Base-by-base conservation (phyloP, 2,888 invertebrate genomes). In the Ectobius pallidus region DNA sequence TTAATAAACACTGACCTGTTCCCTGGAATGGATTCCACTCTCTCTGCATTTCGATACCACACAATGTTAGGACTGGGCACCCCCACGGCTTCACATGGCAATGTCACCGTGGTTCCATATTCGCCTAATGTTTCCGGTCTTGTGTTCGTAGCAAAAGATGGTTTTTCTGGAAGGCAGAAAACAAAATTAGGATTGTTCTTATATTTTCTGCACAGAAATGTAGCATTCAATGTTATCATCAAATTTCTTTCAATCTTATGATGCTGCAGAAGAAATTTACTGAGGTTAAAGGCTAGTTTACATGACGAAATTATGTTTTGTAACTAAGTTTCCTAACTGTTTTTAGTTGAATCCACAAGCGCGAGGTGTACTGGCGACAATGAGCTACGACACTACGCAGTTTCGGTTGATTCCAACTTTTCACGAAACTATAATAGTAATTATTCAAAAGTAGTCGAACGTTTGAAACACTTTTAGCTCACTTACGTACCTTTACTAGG, bases 81-180 rank as follows among this genome's bases (percentile, higher is more conserved):
- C 1, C 97, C 98, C 69, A 91, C 89, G 16, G 93, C 94, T 80
- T 94, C 92, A 83, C 98, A 98, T 16, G 93, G 89, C 77, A 98
- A 84, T 72, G 88, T 89, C 20, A 95, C 89, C 70, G 90, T 89
- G 49, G 91, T 89, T 0, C 95, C 94, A 79, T 94, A 95, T 82
- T 96, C 95, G 1, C 92, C 94, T 71, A 92, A 88, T 0, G 93
- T 94, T 83, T 95, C 95, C 0, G 91, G 86, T 78, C 92, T 91
- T 75, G 92, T 84, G 79, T 87, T 90, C 34, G 88, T 88, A 69
- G 90, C 84, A 82, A 95, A 94, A 34, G 88, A 85, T 18, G 95
- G 96, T 79, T 93, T 92, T 81, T 95, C 95, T 82, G 80, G 39
- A 78, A 77, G 63, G n/a, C n/a, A 75, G 20, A 70, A 73, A 42